Evolutionary conservation across 2,888 invertebrate genomes (phyloP), one percentile per base, ranked within the genome.

Genomic region (Noctua comes): DNA sequence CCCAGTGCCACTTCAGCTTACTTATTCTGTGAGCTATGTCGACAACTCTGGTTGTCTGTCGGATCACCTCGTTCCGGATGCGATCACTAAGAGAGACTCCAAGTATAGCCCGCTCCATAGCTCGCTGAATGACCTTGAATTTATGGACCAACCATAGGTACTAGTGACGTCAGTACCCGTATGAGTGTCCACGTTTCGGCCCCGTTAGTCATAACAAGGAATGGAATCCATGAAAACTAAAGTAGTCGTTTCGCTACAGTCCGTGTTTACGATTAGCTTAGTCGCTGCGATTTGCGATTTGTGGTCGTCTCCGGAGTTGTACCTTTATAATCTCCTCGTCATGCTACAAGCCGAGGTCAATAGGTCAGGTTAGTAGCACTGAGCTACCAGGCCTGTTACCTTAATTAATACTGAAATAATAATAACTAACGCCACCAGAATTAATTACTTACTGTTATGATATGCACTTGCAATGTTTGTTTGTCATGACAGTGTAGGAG

Each of bases 351-450:
- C 27, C n/a, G 68, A 59, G 81, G 76, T 76, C 31, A 85, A 71
- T 68, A 54, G 85, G 83, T 84, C 85, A 85, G 68, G 72, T 46
- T 10, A 48, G 40, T 64, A 68, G 62, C 21, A 73, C 62, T 36
- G 24, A 73, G 16, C 46, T 57, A 46, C 43, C 13, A n/a, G 13
- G 48, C 51, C 62, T 80, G 36, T 80, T 80, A 83, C 43, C 27
- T 70, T 76, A 73, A 74, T 83, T 83, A 71, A 76, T 85, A 71
- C 27, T 81, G 24, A 85, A 84, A 74, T 85, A 81, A 79, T 79
- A 68, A 81, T 74, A 54, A 74, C 46, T 54, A 62, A 40, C n/a
- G 27, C 27, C 31, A 16, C 27, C 24, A 71, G 43, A 80, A 84
- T 69, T 81, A 72, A 85, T 85, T 80, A 76, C 51, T 76, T 72